Evolutionary conservation across 2,888 invertebrate species (phyloP), one percentile per base, ranked within the genome.

Genomic region (Gisinianus flammeolus): DNA sequence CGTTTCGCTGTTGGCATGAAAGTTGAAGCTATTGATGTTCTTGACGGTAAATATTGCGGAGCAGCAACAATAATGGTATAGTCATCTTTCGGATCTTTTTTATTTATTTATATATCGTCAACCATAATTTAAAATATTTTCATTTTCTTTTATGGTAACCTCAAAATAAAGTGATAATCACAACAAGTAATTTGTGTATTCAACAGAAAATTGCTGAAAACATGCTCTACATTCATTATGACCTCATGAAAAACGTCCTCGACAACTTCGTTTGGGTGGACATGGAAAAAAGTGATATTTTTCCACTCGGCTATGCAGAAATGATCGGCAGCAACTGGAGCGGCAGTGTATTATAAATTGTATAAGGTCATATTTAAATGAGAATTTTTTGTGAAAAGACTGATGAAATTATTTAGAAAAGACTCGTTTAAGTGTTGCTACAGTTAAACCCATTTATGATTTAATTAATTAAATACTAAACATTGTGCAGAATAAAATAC

Each of bases 271-370:
- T 4, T 35, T 73, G 73, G 73, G 73, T 62, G 22, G 73, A 73
- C 26, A 4, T 35, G 2, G 73, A 73, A 73, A 62, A 26, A 6
- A 73, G 73, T 33, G 62, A 62, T 22, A 73, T 73, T 16, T 73
- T 33, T 62, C 73, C 73, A 4, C 19, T 62, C 19, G 73, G 73
- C 3, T 73, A 73, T 22, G 4, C 30, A 19, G 73, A 73, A 33
- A 62, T 73, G 73, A 16, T 73, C 10, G 10, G 16, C 5, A 10
- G 62, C 3, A 16, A 62, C n/a, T 73, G 54, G 24, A 2, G 31
- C 19, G 73, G 73, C 10, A 56, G 54, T 10, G 73, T 73, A 5
- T 8, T 4, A 56, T 56, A 56, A 56, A n/a, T n/a, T n/a, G n/a
- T n/a, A n/a, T n/a, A n/a, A n/a, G n/a, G n/a, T n/a, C n/a, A n/a